Conservation (phyloP, 2,888 invertebrate species). For the Lasioglossum morio region DNA sequence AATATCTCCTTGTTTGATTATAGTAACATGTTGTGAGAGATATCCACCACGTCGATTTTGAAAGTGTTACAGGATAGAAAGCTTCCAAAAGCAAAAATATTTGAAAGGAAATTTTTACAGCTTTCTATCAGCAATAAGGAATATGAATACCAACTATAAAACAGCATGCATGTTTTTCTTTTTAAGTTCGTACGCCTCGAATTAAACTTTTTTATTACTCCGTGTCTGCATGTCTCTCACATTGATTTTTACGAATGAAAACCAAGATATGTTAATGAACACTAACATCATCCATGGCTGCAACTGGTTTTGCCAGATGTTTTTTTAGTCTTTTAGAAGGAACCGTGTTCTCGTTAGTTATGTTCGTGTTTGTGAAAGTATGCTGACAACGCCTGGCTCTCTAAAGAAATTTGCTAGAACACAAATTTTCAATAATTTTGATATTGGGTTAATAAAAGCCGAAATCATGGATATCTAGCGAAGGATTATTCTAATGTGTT, state of each 20-base stretch:
- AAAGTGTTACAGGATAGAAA: slow-evolving; percentile 1
- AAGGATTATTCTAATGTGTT: neutral
- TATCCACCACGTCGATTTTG: neutral
- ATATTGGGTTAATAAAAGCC: neutral
- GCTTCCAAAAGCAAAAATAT: neutral
- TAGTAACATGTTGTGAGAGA: neutral
- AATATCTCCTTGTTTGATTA: neutral
- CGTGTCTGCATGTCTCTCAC: neutral
- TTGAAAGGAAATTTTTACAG: neutral
- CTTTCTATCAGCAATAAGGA: neutral
- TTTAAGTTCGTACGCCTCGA: neutral
- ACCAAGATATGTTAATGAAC: slow-evolving; percentile 10
- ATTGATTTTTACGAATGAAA: slow-evolving; percentile 6
- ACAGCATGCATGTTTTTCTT: neutral
- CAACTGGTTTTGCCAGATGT: slow-evolving; percentile 8
- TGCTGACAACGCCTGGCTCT: neutral
- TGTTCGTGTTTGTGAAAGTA: slow-evolving; percentile 9
- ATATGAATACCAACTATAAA: neutral
- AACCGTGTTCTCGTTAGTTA: slow-evolving; percentile 8
- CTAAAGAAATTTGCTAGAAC: neutral
- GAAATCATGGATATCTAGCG: neutral
- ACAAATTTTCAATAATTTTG: neutral
- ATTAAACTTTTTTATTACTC: neutral
- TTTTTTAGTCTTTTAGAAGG: slow-evolving; percentile 14
- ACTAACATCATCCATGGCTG: neutral